Evolutionary conservation across 92 coral and sea anemone genomes (phyloP), one percentile per base, ranked within the genome.

Genomic region (Porites cylindrica): DNA sequence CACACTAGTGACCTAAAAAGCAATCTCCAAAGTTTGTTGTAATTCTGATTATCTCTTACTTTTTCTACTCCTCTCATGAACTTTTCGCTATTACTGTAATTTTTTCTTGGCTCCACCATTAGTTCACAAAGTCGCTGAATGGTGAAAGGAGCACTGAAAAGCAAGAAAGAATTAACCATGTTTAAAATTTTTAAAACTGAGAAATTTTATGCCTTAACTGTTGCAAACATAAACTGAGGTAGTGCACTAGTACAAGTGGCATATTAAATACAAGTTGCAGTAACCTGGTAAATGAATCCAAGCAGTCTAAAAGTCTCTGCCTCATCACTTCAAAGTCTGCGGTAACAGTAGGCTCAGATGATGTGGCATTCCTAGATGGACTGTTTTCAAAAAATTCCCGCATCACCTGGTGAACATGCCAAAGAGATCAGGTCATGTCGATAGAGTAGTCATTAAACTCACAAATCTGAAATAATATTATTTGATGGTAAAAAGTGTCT

Each of bases 51-150:
- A 38, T 56, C 64, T 24, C 26, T 29, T 72, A 97, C 99, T 97
- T 97, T 97, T 81, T 97, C 99, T 59, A 97, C 92, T 70, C 99
- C 99, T 90, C 99, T 94, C 98, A 97, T 93, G 78, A 97, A 97
- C 84, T 97, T 97, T 83, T 97, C 99, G 29, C 97, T 93, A 86
- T 91, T 93, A 50, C 91, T 96, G 90, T 97, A 97, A 79, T 97
- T 95, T 70, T 94, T 89, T 67, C 94, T 83, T 50, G 99, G 99
- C 79, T 97, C 98, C 11, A 94, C 91, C 93, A 97, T 95, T 79
- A 97, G 70, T 80, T 97, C 99, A 90, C 99, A 97, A 26, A 97
- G 75, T 76, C 99, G 80, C 61, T 97, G 99, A 69, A 97, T 92
- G 63, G 99, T 97, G 77, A 97, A 97, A 53, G 99, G 99, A 58